Percentiles rank a stretch among this genome's conserved stretches.
phyloP scores from a whole-genome alignment of 1,140 invertebrate species.

The Zeugodacus cucurbitae region DNA sequence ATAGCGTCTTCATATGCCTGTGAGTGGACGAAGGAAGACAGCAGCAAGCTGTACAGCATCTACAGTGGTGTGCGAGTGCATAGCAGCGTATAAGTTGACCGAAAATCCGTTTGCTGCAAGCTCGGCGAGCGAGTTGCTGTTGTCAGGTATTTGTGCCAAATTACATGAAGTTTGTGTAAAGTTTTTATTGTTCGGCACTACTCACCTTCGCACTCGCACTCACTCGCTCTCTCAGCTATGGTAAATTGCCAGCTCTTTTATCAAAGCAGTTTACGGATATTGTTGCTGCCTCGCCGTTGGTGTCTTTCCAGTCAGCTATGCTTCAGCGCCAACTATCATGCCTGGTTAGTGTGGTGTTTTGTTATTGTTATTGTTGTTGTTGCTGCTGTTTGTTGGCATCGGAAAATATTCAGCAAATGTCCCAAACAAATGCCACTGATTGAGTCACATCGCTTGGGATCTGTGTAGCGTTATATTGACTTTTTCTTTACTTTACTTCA shows the following conservation, averaged over 20 bases:
- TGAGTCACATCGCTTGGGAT: constrained; percentile 36
- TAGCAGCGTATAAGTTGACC: not conserved
- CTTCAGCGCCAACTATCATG: not conserved
- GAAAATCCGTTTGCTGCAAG: not conserved
- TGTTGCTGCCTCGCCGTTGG: not conserved
- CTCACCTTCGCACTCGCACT: not conserved
- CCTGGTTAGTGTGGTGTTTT: not conserved
- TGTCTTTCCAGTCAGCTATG: not conserved
- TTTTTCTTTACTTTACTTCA: not conserved
- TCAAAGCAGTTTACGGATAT: constrained; percentile 13
- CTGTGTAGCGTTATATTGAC: not conserved
- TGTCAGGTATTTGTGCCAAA: constrained; percentile 28
- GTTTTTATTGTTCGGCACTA: constrained; percentile 13
- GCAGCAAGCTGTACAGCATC: not conserved
- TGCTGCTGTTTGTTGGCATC: not conserved
- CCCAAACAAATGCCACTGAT: constrained; percentile 35
- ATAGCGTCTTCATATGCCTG: not conserved
- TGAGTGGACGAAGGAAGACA: not conserved
- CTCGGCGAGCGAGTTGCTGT: not conserved
- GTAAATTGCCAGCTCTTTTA: constrained; percentile 24
- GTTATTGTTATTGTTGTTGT: not conserved
- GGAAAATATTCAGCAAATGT: constrained; percentile 26
- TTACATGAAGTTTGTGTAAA: constrained; percentile 39
- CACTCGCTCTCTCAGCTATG: not conserved
- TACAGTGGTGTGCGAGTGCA: not conserved